These are phyloP conservation scores for Uloborus plumipes DNA, from an alignment of 2,888 invertebrate genomes.

Conservation along the genomic window DNA sequence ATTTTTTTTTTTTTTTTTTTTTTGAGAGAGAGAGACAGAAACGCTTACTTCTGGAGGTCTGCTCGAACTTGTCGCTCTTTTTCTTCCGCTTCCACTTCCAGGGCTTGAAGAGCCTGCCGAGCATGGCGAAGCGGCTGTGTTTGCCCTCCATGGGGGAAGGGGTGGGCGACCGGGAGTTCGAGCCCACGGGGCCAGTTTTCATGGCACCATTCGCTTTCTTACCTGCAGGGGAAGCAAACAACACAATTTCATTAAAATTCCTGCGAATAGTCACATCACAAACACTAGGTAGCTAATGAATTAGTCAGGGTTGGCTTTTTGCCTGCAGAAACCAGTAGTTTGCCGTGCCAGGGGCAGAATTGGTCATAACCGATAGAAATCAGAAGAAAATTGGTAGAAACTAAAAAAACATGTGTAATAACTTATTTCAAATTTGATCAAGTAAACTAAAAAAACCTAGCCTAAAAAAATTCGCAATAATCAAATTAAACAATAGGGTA, in stretches of 20 bases:
- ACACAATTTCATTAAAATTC: background rate
- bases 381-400: no score
- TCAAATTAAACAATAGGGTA: no score
- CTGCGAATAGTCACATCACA: background rate
- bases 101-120: slow-evolving; percentile 95
- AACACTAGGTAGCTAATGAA: background rate
- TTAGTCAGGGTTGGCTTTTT: no score
- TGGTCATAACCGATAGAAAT: no score
- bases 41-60: slow-evolving; percentile 91
- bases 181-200: slow-evolving; percentile 62
- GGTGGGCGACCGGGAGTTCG: slow-evolving; percentile 57
- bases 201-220: slow-evolving; percentile 62
- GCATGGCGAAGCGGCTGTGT: slow-evolving; percentile 90
- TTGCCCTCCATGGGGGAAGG: slow-evolving; percentile 62
- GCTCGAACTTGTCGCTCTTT: slow-evolving; percentile 97
- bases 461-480: no score
- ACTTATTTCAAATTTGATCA: no score
- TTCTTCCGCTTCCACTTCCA: slow-evolving; percentile 99
- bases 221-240: slow-evolving; percentile 27
- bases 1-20: no score
- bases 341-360: no score
- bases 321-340: no score
- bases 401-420: no score
- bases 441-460: no score
- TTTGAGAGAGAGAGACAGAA: no score